Conservation (phyloP, 1,140 invertebrate species). For the Zaprionus vittiger region DNA sequence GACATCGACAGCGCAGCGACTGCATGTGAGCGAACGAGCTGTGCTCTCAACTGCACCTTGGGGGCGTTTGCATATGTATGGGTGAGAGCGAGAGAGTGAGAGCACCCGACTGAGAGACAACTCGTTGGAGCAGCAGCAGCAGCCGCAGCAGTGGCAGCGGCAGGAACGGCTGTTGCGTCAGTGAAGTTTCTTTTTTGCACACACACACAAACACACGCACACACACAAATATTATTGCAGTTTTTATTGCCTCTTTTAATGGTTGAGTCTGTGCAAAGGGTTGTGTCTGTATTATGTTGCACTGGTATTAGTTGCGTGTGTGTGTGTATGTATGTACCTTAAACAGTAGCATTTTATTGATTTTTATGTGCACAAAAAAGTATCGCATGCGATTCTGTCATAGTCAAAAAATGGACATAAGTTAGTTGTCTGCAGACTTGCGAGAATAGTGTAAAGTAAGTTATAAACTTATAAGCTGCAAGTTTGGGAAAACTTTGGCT, state of each 20-base stretch:
- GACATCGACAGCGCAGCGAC: slow-evolving; percentile 17
- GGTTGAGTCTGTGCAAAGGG: slow-evolving; percentile 35
- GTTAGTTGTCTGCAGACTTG: slow-evolving; percentile 1
- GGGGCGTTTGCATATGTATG: slow-evolving; percentile 45
- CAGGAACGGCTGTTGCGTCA: slow-evolving; percentile 32
- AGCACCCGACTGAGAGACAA: slow-evolving; percentile 26
- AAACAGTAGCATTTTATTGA: slow-evolving; percentile 58
- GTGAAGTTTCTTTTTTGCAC: slow-evolving; percentile 48
- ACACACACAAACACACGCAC: slow-evolving; percentile 24
- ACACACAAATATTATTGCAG: slow-evolving; percentile 45
- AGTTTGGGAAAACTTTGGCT: slow-evolving; percentile 29
- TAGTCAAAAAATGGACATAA: slow-evolving; percentile 22
- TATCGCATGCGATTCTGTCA: slow-evolving; percentile 51
- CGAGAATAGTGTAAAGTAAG: slow-evolving; percentile 27
- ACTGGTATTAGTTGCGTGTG: slow-evolving; percentile 38
- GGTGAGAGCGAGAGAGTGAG: slow-evolving; percentile 26
- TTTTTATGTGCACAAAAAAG: slow-evolving; percentile 50
- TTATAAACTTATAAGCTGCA: slow-evolving; percentile 18
- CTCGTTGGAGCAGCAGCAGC: slow-evolving; percentile 42
- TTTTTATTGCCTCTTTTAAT: slow-evolving; percentile 42
- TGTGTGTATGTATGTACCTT: slow-evolving; percentile 8
- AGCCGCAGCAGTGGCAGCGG: slow-evolving; percentile 27
- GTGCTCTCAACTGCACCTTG: slow-evolving; percentile 30
- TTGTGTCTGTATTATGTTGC: slow-evolving; percentile 24
- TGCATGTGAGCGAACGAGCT: slow-evolving; percentile 43